Base-by-base conservation (phyloP, 2,888 invertebrate species). In the Pterostichus niger region DNA sequence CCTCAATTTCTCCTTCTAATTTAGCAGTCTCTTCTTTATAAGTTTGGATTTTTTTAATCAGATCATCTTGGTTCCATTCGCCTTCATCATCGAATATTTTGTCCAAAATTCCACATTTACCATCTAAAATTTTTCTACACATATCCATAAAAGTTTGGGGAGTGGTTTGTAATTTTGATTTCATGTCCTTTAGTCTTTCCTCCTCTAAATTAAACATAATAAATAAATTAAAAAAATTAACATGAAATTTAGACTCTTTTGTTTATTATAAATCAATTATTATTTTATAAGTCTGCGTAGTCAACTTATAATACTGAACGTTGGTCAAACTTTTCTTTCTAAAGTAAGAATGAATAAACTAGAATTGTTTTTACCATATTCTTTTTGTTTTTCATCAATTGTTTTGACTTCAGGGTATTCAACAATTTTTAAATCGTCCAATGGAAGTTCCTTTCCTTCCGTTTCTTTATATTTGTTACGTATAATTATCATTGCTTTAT, bases 21-120 rank as follows among this genome's bases (percentile, higher is more conserved):
- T n/a, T 9, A 11, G 35, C 15, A 10, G 52, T 49, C 35, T 83
- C 52, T 46, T 61, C 40, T 68, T 83, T 83, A 17, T 77, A 83
- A 9, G 11, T 2, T n/a, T 77, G 61, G 11, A 83, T 83, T 24
- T 83, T 76, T 5, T 33, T 35, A n/a, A 83, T 77, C 2, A 83
- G 33, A 0, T 49, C 61, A 52, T 83, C 83, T 35, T 77, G 83
- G 64, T 24, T 52, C 83, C 83, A 83, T 54, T 83, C 77, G 52
- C 64, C 68, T 13, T 83, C 77, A 15, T 83, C 83, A 31, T 76
- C 40, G 35, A 83, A 83, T 35, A 77, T 52, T 35, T 68, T 33
- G 52, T 83, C 83, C 11, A 83, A 15, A 13, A 83, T 82, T 15
- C 31, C 13, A 24, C 59, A 75, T 82, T 82, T 82, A 13, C 75